These are phyloP conservation scores for Pharmacophagus antenor DNA, from an alignment of 2,888 invertebrate species.

Conservation along the genomic window DNA sequence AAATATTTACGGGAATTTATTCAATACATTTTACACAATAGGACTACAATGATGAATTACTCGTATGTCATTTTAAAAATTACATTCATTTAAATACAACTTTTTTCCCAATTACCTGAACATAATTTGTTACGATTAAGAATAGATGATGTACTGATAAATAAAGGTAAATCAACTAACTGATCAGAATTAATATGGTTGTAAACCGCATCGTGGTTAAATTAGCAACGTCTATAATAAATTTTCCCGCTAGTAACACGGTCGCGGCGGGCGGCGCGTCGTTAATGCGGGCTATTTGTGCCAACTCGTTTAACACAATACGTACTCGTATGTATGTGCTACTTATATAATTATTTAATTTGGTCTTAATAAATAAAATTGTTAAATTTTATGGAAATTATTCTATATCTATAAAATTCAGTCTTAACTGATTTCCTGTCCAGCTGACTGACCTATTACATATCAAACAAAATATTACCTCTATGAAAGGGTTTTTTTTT, in stretches of 20 bases:
- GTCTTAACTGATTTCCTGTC: no score
- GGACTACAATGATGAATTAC: neutral
- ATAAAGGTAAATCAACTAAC: slow-evolving; percentile 10
- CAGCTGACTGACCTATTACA: no score
- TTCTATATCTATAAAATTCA: no score
- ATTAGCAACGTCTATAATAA: slow-evolving; percentile 54
- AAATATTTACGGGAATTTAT: no score
- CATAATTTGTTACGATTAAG: neutral
- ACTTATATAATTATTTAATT: slow-evolving; percentile 42
- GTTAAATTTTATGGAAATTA: no score
- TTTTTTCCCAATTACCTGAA: neutral
- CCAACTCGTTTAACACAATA: slow-evolving; percentile 42
- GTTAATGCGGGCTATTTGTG: slow-evolving; percentile 41
- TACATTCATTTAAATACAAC: neutral
- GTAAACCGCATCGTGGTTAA: slow-evolving; percentile 40
- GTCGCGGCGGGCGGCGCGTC: slow-evolving; percentile 40
- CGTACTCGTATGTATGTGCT: no score
- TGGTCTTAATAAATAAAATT: neutral
- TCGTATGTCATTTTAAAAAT: neutral
- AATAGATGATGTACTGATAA: neutral
- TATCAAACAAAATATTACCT: no score
- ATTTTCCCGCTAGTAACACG: slow-evolving; percentile 52
- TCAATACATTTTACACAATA: no score
- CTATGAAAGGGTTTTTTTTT: no score
- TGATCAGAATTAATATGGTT: slow-evolving; percentile 32